Evolutionary conservation across 2,888 invertebrate genomes (phyloP), one percentile per base, ranked within the genome.

Genomic region (Pterostichus madidus): DNA sequence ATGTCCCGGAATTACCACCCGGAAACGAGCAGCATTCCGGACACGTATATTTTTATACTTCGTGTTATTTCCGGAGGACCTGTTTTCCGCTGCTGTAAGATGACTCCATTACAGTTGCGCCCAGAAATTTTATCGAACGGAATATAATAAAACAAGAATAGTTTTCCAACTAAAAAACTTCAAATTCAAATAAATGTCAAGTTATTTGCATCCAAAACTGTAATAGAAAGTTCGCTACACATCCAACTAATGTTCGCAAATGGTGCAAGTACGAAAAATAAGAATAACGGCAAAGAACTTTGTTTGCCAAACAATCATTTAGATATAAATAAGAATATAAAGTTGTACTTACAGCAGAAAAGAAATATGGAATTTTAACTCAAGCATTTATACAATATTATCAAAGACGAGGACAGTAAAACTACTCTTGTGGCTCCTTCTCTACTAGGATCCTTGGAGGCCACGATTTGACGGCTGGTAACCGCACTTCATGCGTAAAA

Each of bases 161-260:
- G 52, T 52, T 61, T 32, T 24, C n/a, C 53, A 32, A 61, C 61
- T 31, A 64, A 35, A 64, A 64, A 17, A 24, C 59, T 15, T 31
- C 11, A 39, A 39, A 39, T 39, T 39, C 3, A 39, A 39, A 53
- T 59, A 59, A 59, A 59, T 59, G 11, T 11, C 5, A 10, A 24
- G 24, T 39, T 24, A 59, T 64, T 64, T 64, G 64, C 64, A 64
- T 64, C 6, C 31, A 64, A 52, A 64, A 59, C 35, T 64, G 64
- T 64, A 64, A 35, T 64, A 61, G 31, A 61, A 61, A 64, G 64
- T 64, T 64, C 32, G 39, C 35, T 64, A 32, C 35, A 32, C 35
- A n/a, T 6, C 13, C 64, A 32, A 35, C 39, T 10, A 64, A 35
- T 64, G 64, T 64, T 64, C 15, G 24, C 11, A 59, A 31, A 59